A percentile compares a stretch with the other conserved stretches of the same genome.
Evolutionary conservation across 2,888 invertebrate genomes (phyloP).

Genomic region (Lamellibrachia satsuma): DNA sequence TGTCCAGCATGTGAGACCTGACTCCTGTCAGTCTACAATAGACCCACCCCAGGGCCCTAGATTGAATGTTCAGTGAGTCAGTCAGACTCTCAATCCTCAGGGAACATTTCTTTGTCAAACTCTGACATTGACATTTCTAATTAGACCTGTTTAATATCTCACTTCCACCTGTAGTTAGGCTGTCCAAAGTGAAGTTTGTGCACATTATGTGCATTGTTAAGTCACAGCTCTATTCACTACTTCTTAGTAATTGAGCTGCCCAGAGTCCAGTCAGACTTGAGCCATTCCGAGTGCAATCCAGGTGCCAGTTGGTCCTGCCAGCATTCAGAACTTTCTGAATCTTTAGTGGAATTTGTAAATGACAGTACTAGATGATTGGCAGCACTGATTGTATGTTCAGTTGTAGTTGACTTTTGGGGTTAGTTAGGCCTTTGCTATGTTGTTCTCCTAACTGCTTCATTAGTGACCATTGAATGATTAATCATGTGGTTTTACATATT

Average conservation of each 20-base stretch:
- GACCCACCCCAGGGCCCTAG: background rate
- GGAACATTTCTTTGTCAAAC: background rate
- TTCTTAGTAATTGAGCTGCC: background rate
- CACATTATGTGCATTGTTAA: background rate
- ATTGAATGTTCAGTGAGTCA: background rate
- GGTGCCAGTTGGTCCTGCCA: background rate
- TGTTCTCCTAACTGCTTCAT: background rate
- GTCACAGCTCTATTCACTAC: background rate
- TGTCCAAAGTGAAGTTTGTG: background rate
- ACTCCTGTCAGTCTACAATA: background rate
- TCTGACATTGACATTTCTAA: background rate
- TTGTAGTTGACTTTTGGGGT: background rate
- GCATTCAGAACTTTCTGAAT: background rate
- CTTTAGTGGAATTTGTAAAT: background rate
- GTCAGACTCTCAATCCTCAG: background rate
- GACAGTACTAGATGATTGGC: background rate
- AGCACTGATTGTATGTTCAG: background rate
- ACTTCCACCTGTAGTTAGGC: conserved; percentile 17
- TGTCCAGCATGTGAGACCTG: background rate
- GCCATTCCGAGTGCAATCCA: background rate
- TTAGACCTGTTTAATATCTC: background rate
- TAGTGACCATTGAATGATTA: background rate
- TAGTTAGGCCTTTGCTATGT: background rate
- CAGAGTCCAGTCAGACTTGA: background rate
- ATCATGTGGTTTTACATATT: background rate